phyloP scores from a whole-genome alignment of 2,797 vertebrate species.

The Pantherophis alleghaniensis region DNA sequence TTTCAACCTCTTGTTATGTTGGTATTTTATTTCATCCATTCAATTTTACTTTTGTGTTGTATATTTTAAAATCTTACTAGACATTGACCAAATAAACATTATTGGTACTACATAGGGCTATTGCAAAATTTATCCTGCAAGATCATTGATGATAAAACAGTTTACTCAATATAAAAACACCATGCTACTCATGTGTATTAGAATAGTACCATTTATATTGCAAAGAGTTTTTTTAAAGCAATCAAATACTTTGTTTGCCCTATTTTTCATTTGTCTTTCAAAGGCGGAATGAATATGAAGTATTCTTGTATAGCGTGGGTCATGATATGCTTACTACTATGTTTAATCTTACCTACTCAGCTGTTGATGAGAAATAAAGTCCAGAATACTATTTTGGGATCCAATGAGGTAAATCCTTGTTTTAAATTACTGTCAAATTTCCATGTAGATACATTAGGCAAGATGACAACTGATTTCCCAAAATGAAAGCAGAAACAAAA shows the following conservation, averaged over 20 bases:
- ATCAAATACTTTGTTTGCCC: conserved; percentile 26
- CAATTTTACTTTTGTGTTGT: background rate
- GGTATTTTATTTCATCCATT: background rate
- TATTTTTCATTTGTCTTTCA: conserved; percentile 41
- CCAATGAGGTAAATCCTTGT: conserved; percentile 24
- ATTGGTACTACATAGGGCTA: background rate
- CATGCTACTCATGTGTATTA: background rate
- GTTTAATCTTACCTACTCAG: conserved; percentile 61
- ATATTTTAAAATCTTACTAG: background rate
- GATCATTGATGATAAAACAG: background rate
- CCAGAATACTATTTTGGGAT: conserved; percentile 14
- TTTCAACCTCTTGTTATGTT: background rate
- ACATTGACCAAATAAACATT: background rate
- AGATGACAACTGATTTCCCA: background rate
- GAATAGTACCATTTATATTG: background rate
- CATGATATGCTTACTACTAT: conserved; percentile 34
- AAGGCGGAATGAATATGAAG: conserved; percentile 63
- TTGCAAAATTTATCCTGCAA: background rate
- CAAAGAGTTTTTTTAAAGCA: conserved; percentile 38
- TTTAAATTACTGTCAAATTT: background rate
- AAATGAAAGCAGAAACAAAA: background rate
- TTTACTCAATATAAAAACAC: background rate
- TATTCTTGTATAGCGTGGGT: conserved; percentile 68
- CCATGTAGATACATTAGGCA: background rate
- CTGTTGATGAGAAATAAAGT: conserved; percentile 61